Base-by-base conservation (phyloP, 2,113 vertebrate species). In the Haplotaxodon microlepis region DNA sequence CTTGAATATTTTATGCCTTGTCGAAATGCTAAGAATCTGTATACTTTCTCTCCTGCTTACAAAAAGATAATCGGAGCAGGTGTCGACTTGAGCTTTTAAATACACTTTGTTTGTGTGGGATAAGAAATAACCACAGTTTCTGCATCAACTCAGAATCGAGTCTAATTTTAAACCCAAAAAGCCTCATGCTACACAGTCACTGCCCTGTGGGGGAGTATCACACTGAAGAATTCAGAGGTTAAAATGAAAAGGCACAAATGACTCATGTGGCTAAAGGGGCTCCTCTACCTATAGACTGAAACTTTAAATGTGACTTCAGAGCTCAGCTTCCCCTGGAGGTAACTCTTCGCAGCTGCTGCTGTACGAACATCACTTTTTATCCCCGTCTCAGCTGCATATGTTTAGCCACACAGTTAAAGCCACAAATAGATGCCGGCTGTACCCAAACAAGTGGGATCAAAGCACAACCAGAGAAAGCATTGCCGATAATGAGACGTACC, bases 401-500 rank as follows among this genome's bases (percentile, higher is more conserved):
- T 86, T 56, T 19, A 34, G 47, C 24, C 9, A 17, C 19, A 82
- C 9, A 7, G 38, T 29, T 47, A 14, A 12, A 11, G 36, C 54
- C 12, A 51, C 36, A 82, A 63, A 81, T 6, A 61, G 12, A 90
- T 29, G 21, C 17, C 7, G 8, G 42, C 76, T 14, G 61, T 83
- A 81, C 19, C 38, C 9, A 21, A 76, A 54, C 10, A 38, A 16
- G 10, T 66, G 36, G 16, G 27, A 38, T 50, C 7, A 42, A 82
- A 79, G 50, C 31, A 61, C 9, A 29, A 45, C 9, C 21, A 86
- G 54, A 59, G 29, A 69, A 24, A 54, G 73, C 36, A 69, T 50
- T 21, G 9, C 53, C 34, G 29, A 82, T 57, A 69, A 51, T 9
- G 63, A 84, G 61, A 96, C 98, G 1, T 97, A 98, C 98, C 98